A percentile compares a stretch with the other conserved stretches of the same genome.
phyloP scores from a whole-genome alignment of 1,140 invertebrate species.

The Drosophila kohkoa region DNA sequence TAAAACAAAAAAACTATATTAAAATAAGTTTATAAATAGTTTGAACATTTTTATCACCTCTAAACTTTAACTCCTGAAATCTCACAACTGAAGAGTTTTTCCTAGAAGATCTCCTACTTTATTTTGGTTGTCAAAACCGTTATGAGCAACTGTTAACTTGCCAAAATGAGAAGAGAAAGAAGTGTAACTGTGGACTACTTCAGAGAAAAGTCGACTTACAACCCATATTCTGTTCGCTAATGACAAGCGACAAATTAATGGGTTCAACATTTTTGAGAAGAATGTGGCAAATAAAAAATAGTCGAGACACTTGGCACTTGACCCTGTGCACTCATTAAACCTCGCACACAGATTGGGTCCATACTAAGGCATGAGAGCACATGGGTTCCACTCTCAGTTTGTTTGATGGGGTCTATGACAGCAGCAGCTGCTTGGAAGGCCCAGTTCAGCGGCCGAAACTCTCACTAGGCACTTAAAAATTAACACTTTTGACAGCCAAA shows the following conservation, averaged over 20 bases:
- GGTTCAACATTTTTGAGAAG: constrained; percentile 63
- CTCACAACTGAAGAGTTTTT: background rate
- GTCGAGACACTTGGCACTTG: constrained; percentile 78
- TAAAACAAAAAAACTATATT: too few species aligned
- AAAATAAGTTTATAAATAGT: too few species aligned
- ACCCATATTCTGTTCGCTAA: constrained; percentile 51
- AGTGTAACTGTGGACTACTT: constrained; percentile 20
- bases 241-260: constrained; percentile 72
- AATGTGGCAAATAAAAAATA: constrained; percentile 82
- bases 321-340: constrained; percentile 77
- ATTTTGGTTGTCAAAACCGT: constrained; percentile 11
- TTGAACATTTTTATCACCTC: too few species aligned
- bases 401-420: constrained; percentile 42
- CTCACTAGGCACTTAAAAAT: constrained; percentile 83
- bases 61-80: background rate
- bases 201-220: constrained; percentile 58
- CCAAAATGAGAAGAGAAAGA: constrained; percentile 15
- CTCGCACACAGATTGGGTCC: constrained; percentile 11
- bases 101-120: background rate
- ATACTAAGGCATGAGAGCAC: constrained; percentile 26
- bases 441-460: constrained; percentile 57
- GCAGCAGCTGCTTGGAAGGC: constrained; percentile 60
- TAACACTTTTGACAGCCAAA: constrained; percentile 83
- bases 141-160: constrained; percentile 34
- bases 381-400: constrained; percentile 6